Percentiles rank a stretch among this genome's conserved stretches.
phyloP scores from a whole-genome alignment of 2,888 invertebrate species.

The Phyllotreta striolata region DNA sequence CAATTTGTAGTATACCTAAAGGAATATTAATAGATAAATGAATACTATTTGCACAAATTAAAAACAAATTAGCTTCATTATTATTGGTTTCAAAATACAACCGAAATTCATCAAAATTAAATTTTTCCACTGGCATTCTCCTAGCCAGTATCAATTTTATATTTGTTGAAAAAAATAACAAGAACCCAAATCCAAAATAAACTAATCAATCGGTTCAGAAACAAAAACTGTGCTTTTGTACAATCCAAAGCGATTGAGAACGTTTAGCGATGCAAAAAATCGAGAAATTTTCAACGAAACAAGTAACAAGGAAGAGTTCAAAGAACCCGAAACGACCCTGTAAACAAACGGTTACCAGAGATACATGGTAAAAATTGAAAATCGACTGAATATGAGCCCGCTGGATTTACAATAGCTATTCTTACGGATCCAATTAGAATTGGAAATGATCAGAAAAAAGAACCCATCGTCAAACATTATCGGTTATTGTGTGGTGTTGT shows the following conservation, averaged over 20 bases:
- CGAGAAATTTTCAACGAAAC: slow-evolving; percentile 42
- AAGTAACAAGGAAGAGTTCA: slow-evolving; percentile 39
- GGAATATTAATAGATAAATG: too few relatives aligned
- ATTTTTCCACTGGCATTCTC: too few relatives aligned
- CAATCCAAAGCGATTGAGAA: slow-evolving; percentile 22
- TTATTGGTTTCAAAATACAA: too few relatives aligned
- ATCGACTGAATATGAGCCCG: slow-evolving; percentile 3
- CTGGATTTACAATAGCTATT: slow-evolving; percentile 24
- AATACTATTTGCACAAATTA: too few relatives aligned
- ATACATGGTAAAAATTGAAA: slow-evolving; percentile 10
- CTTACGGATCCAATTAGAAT: slow-evolving; percentile 42
- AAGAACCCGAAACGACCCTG: slow-evolving; percentile 53
- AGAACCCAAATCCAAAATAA: too few relatives aligned
- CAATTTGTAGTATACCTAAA: too few relatives aligned
- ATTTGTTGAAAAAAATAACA: too few relatives aligned
- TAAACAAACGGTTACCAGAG: slow-evolving; percentile 41
- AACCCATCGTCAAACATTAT: slow-evolving; percentile 45
- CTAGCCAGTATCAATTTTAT: too few relatives aligned
- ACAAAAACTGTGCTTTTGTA: slow-evolving; percentile 9
- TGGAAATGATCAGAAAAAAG: slow-evolving; percentile 44
- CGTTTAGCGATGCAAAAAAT: slow-evolving; percentile 35
- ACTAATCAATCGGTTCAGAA: too few relatives aligned
- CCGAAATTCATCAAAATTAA: too few relatives aligned
- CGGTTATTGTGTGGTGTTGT: slow-evolving; percentile 28
- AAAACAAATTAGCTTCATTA: too few relatives aligned